Conservation (phyloP, 2,797 vertebrate genomes). For the Parambassis ranga region DNA sequence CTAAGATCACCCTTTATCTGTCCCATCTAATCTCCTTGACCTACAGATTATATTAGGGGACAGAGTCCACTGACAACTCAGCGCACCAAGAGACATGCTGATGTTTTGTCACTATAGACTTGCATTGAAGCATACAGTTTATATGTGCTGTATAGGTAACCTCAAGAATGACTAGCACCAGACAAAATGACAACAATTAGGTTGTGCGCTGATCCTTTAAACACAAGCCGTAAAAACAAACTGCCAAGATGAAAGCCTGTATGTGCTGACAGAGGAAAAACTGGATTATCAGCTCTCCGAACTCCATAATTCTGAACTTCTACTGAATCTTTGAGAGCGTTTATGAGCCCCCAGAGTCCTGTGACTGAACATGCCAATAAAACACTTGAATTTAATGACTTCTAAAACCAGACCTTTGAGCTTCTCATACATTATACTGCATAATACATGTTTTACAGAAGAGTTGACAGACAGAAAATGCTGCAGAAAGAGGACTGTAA, state of each 20-base stretch:
- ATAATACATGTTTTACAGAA: not conserved
- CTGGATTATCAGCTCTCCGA: slow-evolving; percentile 22
- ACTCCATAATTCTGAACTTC: not conserved
- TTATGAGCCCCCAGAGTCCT: not conserved
- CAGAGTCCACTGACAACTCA: slow-evolving; percentile 68
- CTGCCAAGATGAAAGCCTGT: not conserved
- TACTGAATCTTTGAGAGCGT: not conserved
- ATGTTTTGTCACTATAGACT: not conserved
- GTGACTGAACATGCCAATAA: slow-evolving; percentile 13
- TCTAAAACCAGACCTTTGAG: slow-evolving; percentile 41
- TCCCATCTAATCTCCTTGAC: slow-evolving; percentile 32
- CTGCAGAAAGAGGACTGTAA: not conserved
- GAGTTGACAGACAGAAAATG: not conserved
- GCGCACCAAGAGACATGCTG: not conserved
- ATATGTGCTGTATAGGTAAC: not conserved
- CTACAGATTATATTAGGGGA: slow-evolving; percentile 17
- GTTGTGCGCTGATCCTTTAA: not conserved
- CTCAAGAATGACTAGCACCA: not conserved
- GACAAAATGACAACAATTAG: slow-evolving; percentile 1
- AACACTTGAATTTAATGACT: not conserved
- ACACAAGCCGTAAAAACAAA: not conserved
- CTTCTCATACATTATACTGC: not conserved
- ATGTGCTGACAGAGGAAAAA: slow-evolving; percentile 41
- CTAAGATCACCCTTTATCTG: slow-evolving; percentile 13
- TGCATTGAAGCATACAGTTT: not conserved